Conservation (phyloP, 2,888 invertebrate species). For the Folsomia candida region DNA sequence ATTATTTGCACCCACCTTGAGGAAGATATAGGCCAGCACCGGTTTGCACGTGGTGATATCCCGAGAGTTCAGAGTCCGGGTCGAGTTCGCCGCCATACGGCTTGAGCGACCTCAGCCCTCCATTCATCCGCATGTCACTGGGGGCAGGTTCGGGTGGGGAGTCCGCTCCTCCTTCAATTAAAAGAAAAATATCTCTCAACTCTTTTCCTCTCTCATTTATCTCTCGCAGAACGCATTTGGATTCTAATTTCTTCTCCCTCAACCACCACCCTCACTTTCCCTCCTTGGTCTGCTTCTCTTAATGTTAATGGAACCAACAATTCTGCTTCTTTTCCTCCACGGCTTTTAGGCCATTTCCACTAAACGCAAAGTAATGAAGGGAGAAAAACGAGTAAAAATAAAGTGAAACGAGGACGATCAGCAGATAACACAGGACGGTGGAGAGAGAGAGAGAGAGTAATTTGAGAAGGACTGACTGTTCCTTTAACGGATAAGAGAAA, state of each 20-base stretch:
- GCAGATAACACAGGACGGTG: not conserved
- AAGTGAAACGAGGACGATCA: not conserved
- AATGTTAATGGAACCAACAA: constrained; percentile 16
- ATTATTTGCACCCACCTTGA: constrained; percentile 40
- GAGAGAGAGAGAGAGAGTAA: not conserved
- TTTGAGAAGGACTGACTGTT: too few species aligned
- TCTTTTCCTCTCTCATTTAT: not conserved
- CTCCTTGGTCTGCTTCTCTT: too few species aligned
- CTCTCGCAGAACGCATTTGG: constrained; percentile 3
- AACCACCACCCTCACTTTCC: not conserved
- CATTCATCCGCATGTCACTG: constrained; percentile 48
- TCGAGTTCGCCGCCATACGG: constrained; percentile 45
- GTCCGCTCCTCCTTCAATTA: constrained; percentile 44
- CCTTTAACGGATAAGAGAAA: too few species aligned
- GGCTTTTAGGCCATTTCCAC: constrained; percentile 5
- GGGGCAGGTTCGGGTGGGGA: constrained; percentile 51
- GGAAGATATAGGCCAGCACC: constrained; percentile 49
- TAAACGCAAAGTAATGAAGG: not conserved
- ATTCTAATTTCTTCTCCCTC: constrained; percentile 2
- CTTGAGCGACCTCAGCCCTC: constrained; percentile 46
- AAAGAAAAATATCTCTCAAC: constrained; percentile 5
- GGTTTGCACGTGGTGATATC: constrained; percentile 46
- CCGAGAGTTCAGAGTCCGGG: constrained; percentile 43
- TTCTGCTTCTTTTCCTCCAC: constrained; percentile 11
- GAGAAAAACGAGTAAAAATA: not conserved